Base-by-base conservation (phyloP, 2,888 invertebrate genomes). In the Drosophila borealis region DNA sequence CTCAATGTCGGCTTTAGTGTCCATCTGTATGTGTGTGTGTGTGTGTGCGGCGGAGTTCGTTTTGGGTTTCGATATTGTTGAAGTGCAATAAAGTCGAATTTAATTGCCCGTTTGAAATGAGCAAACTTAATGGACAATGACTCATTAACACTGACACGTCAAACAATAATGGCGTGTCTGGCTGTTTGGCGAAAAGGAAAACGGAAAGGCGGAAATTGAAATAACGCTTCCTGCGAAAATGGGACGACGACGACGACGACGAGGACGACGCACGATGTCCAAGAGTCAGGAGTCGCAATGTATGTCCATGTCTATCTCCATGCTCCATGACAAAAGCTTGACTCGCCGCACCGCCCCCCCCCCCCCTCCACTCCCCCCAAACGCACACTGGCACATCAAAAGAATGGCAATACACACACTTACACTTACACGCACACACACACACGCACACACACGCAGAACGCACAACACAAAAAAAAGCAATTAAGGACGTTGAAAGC, bases 401-500 rank as follows among this genome's bases (percentile, higher is more conserved):
- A 85, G 74, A 77, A 74, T 76, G 75, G 59, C 64, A 59, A 48
- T 44, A 55, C 63, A 66, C 53, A 60, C 53, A 65, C 70, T 36
- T 55, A 63, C 48, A 50, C 51, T 53, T 54, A 65, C 56, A 60
- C 29, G 70, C 65, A 63, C 48, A 50, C 51, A 53, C 56, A 65
- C 56, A 60, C 29, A 71, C 65, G 55, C 55, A 77, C 56, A 49
- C 68, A 59, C 66, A 42, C 42, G n/a, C 53, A 60, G 21, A 50
- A 48, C 45, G 41, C 41, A 50, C 29, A 55, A 74, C 57, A 64
- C 57, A 75, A 79, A 91, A 91, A 90, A 91, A 91, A 91, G 91
- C 91, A 91, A 91, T 91, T 91, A 91, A 91, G 91, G 80, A 91
- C 91, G 84, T 90, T 91, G 91, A 91, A 91, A 91, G 91, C 90